Conservation (phyloP, 2,113 vertebrate genomes). For the Notechis scutatus region DNA sequence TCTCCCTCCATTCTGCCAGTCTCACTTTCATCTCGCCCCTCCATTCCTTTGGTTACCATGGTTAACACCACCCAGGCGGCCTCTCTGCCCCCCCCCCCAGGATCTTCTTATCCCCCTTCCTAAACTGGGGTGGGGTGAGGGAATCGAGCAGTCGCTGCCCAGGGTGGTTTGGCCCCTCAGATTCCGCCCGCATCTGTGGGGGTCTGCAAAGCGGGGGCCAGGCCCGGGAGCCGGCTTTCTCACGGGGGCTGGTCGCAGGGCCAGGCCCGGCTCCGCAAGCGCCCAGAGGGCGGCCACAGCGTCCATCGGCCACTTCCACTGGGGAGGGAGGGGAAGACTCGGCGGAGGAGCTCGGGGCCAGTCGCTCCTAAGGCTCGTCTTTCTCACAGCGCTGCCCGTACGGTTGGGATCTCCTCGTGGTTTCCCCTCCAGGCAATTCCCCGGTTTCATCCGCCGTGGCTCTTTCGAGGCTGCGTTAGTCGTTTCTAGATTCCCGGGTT, state of each 20-base stretch:
- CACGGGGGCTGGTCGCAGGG: neutral
- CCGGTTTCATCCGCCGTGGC: neutral
- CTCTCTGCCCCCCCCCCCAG: neutral
- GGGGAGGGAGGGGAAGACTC: too few species aligned
- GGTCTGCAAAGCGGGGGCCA: neutral
- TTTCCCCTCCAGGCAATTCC: neutral
- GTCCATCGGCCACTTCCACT: neutral
- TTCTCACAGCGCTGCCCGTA: neutral
- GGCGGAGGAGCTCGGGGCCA: neutral
- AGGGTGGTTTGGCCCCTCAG: neutral
- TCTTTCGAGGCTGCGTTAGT: neutral
- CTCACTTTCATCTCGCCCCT: neutral
- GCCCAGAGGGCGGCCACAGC: neutral
- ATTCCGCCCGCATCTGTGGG: neutral
- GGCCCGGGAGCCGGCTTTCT: neutral
- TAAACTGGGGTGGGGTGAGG: neutral
- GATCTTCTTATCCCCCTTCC: neutral
- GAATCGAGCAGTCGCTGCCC: neutral
- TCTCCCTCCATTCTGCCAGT: neutral
- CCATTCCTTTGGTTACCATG: neutral
- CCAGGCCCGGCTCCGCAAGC: neutral
- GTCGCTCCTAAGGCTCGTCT: neutral
- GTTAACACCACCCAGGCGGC: neutral
- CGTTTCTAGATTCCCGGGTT: neutral
- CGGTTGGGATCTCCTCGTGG: neutral